These are phyloP conservation scores for Drosophila bocki DNA, from an alignment of 1,140 invertebrate species.

Conservation along the genomic window DNA sequence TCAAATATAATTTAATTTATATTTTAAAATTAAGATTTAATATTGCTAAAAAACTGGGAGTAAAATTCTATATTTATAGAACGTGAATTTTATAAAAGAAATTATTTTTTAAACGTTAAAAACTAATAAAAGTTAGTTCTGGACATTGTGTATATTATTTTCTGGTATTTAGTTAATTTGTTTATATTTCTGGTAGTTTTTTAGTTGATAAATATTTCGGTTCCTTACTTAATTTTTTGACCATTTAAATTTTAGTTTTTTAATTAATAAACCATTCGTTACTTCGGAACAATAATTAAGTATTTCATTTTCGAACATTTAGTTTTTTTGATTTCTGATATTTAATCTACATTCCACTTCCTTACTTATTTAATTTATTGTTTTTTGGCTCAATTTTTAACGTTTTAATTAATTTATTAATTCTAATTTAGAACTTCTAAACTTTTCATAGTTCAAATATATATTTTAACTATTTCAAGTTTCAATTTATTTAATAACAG, in stretches of 20 bases:
- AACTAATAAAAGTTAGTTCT: background rate
- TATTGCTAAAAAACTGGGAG: background rate
- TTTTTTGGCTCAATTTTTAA: background rate
- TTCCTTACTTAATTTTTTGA: too few relatives aligned
- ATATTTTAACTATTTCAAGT: too few relatives aligned
- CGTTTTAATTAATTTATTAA: background rate
- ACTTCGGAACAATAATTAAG: background rate
- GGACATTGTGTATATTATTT: background rate
- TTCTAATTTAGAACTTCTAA: too few relatives aligned
- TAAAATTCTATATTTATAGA: background rate
- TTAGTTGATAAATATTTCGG: too few relatives aligned
- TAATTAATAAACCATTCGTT: background rate
- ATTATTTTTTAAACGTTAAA: accelerated
- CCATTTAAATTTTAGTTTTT: background rate
- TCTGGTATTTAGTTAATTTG: background rate
- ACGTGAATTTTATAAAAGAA: too few relatives aligned
- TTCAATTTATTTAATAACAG: too few relatives aligned
- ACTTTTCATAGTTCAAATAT: too few relatives aligned
- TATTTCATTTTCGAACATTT: background rate
- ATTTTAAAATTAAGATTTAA: background rate
- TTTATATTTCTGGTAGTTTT: background rate
- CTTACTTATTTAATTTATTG: too few relatives aligned
- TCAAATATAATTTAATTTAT: background rate
- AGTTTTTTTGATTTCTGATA: background rate
- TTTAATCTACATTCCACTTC: too few relatives aligned